Base-by-base conservation (phyloP, 1,140 invertebrate genomes). In the Microplitis mediator region DNA sequence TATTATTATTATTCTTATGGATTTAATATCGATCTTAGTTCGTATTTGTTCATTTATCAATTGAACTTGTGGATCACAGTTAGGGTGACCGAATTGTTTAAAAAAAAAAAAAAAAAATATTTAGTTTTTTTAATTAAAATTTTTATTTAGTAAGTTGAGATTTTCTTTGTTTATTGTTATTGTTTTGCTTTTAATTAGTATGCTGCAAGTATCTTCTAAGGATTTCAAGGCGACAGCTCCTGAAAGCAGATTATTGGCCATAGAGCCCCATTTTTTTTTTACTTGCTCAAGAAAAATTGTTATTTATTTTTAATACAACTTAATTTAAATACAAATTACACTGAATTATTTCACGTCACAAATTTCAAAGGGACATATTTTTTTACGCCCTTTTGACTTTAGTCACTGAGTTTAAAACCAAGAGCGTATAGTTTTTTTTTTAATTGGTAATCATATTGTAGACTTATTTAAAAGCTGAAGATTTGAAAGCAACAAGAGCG, bases 191-290 rank as follows among this genome's bases (percentile, higher is more conserved):
- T 45, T 74, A 69, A 36, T 50, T 62, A 60, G 52, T 73, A 69
- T 72, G 72, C 54, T 76, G 68, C 74, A 58, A 39, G 75, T 81
- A 75, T 82, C 80, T 75, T 79, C 80, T 83, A 86, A 86, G 81
- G 78, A 84, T 85, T 87, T 87, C 85, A 87, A 85, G 86, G 86
- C 78, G 86, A 87, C 85, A 87, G 85, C 84, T 87, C 86, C 86
- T 87, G 86, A 86, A 87, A 87, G 76, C 84, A 87, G 85, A 87
- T 80, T 78, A 80, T 78, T 79, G 80, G 79, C 78, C 83, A 81
- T 84, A 80, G 83, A 82, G 79, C 82, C 81, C 75, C 75, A 71
- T 79, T 45, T 73, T 72, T 75, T 9, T 45, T 45, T 45, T 9
- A 11, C 23, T 23, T 45, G 39, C 11, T 11, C 6, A 9, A 11